A percentile compares a stretch with the other conserved stretches of the same genome.
phyloP scores from a whole-genome alignment of 2,113 vertebrate species.

The Lepidothrix coronata region DNA sequence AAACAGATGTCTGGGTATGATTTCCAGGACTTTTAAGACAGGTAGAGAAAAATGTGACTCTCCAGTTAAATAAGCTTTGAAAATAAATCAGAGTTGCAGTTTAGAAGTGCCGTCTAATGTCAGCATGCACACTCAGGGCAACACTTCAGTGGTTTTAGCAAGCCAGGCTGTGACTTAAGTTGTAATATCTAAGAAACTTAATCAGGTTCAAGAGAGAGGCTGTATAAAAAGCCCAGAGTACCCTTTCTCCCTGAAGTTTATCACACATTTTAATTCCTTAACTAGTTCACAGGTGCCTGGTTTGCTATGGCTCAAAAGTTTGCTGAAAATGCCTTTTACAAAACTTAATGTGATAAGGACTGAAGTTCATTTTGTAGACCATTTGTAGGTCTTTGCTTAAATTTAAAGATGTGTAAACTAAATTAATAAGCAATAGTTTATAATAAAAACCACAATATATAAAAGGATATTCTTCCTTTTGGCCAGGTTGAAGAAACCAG shows the following conservation, averaged over 20 bases:
- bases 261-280: neutral
- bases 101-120: neutral
- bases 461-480: neutral
- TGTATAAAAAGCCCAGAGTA: neutral
- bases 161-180: neutral
- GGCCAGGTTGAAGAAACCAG: neutral
- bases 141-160: neutral
- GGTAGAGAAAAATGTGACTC: neutral
- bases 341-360: neutral
- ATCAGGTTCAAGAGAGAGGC: neutral
- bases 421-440: neutral
- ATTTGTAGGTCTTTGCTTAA: fast-evolving
- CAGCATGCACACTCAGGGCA: neutral
- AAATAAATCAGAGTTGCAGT: neutral
- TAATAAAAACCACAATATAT: neutral
- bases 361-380: neutral
- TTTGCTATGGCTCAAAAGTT: neutral
- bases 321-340: neutral
- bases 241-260: neutral
- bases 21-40: neutral
- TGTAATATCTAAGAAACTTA: neutral
- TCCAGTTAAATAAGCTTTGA: neutral
- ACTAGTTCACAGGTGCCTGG: neutral
- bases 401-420: neutral
- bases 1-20: neutral